Conservation (phyloP, 2,797 vertebrate species). For the Notoglanidium macrostoma region DNA sequence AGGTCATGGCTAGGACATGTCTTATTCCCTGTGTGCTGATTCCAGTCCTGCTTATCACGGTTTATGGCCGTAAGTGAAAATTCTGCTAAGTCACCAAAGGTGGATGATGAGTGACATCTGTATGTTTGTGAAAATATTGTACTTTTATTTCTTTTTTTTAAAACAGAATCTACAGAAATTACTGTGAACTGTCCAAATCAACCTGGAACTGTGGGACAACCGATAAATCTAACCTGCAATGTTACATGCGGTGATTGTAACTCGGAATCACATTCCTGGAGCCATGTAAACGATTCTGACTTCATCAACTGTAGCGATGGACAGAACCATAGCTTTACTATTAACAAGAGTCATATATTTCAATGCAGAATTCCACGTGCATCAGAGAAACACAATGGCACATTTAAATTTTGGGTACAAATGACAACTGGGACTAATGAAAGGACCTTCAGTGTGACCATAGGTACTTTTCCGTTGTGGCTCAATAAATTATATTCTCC, state of each 20-base stretch:
- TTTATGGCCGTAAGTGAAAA: neutral
- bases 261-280: too few relatives aligned
- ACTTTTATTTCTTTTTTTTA: neutral
- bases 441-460: neutral
- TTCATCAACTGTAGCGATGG: neutral
- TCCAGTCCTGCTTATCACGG: neutral
- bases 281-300: too few relatives aligned
- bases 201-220: neutral
- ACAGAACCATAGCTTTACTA: accelerated
- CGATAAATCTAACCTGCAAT: neutral
- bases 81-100: neutral
- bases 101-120: neutral
- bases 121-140: neutral
- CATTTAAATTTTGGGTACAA: neutral
- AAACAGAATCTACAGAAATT: neutral
- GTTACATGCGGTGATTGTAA: neutral
- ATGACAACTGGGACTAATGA: accelerated
- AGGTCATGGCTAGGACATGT: neutral
- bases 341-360: neutral
- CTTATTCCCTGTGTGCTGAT: neutral
- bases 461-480: constrained; percentile 7
- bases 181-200: neutral
- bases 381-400: neutral
- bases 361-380: neutral
- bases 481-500: neutral